Evolutionary conservation across 2,888 invertebrate genomes (phyloP).

Genomic region (Antheraea yamamai): DNA sequence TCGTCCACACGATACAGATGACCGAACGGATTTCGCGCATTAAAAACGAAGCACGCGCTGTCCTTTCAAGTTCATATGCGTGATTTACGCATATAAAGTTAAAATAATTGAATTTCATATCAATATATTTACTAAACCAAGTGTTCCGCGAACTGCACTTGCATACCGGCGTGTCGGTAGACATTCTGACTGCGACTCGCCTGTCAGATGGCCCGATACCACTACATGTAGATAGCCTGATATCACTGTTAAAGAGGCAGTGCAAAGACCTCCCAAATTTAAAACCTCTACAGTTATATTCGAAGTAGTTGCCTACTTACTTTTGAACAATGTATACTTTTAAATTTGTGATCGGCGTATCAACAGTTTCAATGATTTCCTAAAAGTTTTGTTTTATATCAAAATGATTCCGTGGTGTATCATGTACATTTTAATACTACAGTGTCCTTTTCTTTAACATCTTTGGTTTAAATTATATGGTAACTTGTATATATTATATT

Average conservation of each 20-base stretch:
- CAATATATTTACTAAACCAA: conserved; percentile 40
- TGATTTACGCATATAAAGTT: conserved; percentile 16
- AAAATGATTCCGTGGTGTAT: neutral
- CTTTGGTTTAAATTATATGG: neutral
- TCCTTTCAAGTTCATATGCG: conserved; percentile 15
- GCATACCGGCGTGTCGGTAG: conserved; percentile 33
- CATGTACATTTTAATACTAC: neutral
- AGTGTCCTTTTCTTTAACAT: neutral
- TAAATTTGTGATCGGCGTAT: conserved; percentile 12
- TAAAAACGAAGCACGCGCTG: conserved; percentile 2
- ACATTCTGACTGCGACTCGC: conserved; percentile 54
- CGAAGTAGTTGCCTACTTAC: conserved; percentile 21
- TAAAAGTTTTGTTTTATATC: conserved; percentile 9
- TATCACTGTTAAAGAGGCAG: conserved; percentile 37
- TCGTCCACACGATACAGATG: neutral
- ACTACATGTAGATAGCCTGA: conserved; percentile 37
- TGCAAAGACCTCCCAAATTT: conserved; percentile 49
- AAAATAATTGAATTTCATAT: conserved; percentile 26
- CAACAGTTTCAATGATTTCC: conserved; percentile 4
- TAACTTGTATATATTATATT: neutral
- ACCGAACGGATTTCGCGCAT: neutral
- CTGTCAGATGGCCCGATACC: conserved; percentile 46
- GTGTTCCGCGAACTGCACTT: conserved; percentile 46
- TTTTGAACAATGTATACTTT: conserved; percentile 15
- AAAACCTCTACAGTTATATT: conserved; percentile 37